Base-by-base conservation (phyloP, 1,140 invertebrate genomes). In the Aphidius ervi region DNA sequence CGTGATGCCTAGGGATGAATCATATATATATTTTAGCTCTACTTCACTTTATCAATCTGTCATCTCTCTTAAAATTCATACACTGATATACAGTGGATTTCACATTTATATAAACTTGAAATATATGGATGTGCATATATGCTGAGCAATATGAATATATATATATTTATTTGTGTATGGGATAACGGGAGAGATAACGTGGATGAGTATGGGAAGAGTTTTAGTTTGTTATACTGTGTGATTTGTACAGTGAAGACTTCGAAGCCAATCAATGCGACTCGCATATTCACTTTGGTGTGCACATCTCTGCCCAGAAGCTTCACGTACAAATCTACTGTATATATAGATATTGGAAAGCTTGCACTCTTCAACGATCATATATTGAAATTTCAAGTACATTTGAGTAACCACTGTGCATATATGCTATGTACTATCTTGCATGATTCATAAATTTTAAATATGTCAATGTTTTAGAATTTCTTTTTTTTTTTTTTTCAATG, bases 191-290 rank as follows among this genome's bases (percentile, higher is more conserved):
- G 23, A 16, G 23, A 31, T 31, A 31, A 31, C 23, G 4, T 31
- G 16, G 16, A 3, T 31, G 23, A 31, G 23, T 16, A 16, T 3
- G 23, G 23, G 4, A 31, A 31, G 23, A 31, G 46, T 58, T 56
- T 49, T 48, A n/a, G 46, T 31, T 40, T 39, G 31, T 43, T 46
- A 54, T 45, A 55, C 56, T 52, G 58, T 31, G 58, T 59, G 52
- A 54, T 54, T 58, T 59, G 57, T 31, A 31, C 57, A 31, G 47
- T 47, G 52, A 59, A 59, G 58, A 59, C 46, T 31, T 63, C 46
- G 58, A 63, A 63, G 57, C 57, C 58, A 63, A 63, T 59, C 58
- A 59, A 58, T 59, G 57, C 52, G 52, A 63, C 31, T 63, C 52
- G 57, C 57, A 59, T 55, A 58, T 63, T 63, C 57, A 54, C 60